Conservation (phyloP, 2,797 vertebrate genomes). For the Cyprinodon diabolis region DNA sequence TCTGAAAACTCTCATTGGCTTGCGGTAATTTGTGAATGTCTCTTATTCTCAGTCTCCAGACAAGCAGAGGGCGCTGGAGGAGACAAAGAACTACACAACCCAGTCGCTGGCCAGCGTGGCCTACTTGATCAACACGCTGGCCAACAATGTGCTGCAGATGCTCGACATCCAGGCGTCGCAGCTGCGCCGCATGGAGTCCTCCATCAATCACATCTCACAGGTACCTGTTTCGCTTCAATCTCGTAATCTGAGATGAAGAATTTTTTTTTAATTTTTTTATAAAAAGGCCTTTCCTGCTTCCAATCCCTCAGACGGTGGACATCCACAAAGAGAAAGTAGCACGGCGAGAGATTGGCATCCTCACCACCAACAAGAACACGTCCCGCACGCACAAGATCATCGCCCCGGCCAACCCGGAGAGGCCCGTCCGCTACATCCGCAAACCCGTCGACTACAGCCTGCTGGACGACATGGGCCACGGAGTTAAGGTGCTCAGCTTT, state of each 20-base stretch:
- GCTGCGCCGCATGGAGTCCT: constrained; percentile 97
- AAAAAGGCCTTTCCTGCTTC: not conserved
- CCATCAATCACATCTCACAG: constrained; percentile 99
- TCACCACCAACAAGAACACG: constrained; percentile 99
- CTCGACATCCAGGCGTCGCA: constrained; percentile 98
- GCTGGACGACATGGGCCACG: constrained; percentile 98
- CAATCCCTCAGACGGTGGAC: constrained; percentile 90
- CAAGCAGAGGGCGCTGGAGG: constrained; percentile 95
- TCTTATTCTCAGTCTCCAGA: constrained; percentile 85
- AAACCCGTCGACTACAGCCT: constrained; percentile 98
- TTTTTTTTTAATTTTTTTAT: not conserved
- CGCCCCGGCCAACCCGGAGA: constrained; percentile 96
- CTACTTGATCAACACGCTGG: constrained; percentile 97
- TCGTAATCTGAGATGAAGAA: too few species aligned
- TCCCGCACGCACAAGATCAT: constrained; percentile 99
- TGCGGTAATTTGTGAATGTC: not conserved
- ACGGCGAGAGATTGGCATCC: constrained; percentile 98
- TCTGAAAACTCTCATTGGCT: not conserved
- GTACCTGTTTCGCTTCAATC: constrained; percentile 57
- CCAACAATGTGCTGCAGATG: constrained; percentile 99
- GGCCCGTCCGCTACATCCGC: constrained; percentile 98
- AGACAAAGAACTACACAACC: constrained; percentile 98
- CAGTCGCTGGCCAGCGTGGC: constrained; percentile 98
- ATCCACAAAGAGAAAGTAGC: constrained; percentile 99
- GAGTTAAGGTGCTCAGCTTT: constrained; percentile 89